These are phyloP conservation scores for Ceratosolen fusciceps DNA, from an alignment of 1,140 invertebrate species.

Conservation along the genomic window DNA sequence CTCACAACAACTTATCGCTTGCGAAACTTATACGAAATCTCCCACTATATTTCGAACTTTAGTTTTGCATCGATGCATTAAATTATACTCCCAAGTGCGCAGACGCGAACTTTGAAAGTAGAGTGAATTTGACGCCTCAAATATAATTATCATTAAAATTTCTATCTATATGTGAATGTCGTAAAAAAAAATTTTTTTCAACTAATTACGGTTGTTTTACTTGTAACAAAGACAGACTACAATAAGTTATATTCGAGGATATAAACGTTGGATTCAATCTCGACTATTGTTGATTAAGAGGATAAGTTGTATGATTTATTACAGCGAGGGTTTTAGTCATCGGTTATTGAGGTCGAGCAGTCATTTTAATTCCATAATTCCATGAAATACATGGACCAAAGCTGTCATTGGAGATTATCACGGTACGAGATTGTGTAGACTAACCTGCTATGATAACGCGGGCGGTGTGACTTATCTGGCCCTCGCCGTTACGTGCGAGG, in stretches of 20 bases:
- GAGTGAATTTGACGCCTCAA: background rate
- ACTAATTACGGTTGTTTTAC: background rate
- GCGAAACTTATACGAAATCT: constrained; percentile 18
- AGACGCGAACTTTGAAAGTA: background rate
- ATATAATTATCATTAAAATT: background rate
- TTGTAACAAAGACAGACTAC: too few species aligned
- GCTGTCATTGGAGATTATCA: background rate
- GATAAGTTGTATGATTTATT: too few species aligned
- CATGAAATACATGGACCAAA: too few species aligned
- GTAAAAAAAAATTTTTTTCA: too few species aligned
- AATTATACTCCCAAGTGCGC: constrained; percentile 5
- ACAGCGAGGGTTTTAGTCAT: too few species aligned
- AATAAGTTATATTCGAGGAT: too few species aligned
- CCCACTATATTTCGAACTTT: constrained; percentile 17
- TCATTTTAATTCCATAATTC: too few species aligned
- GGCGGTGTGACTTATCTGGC: constrained; percentile 93
- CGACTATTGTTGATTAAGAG: too few species aligned
- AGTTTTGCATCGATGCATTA: constrained; percentile 27
- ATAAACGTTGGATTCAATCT: too few species aligned
- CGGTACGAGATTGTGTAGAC: constrained; percentile 48
- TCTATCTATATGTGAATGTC: too few species aligned
- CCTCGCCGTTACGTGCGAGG: constrained; percentile 93
- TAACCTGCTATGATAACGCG: constrained; percentile 95
- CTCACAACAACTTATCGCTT: constrained; percentile 15
- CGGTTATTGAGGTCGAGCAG: too few species aligned